Base-by-base conservation (phyloP, 1,140 invertebrate species). In the Geopemphigus sp. region DNA sequence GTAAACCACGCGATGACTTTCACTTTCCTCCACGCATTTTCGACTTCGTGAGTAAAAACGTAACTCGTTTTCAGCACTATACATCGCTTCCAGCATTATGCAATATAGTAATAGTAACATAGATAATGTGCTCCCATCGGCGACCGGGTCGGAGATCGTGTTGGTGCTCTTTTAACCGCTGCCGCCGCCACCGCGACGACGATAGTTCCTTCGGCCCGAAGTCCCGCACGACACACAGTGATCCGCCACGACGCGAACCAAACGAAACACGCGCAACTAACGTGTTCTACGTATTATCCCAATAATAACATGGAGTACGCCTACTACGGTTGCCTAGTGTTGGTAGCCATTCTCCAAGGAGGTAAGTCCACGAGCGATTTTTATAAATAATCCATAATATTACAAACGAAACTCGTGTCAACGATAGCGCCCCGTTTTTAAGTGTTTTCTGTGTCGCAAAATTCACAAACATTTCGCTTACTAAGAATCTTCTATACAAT, bases 21-120 rank as follows among this genome's bases (percentile, higher is more conserved):
- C 66, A 70, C 66, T 70, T 70, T 70, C 47, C 22, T 50, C 1
- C 47, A 45, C 45, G 22, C 50, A 53, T 70, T 53, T 53, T 8
- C 22, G 63, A 64, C 45, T 70, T 70, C 66, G 66, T 70, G 66
- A 50, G 66, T 12, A 70, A 70, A 39, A 70, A 53, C 66, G 47
- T 26, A 70, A 70, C 64, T 47, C 32, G 64, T 68, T 68, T 22
- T 47, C n/a, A 22, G 39, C n/a, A 39, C 8, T n/a, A n/a, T n/a
- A n/a, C n/a, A n/a, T n/a, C n/a, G n/a, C n/a, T n/a, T n/a, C 11
- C 39, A 6, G 14, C n/a, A 47, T 68, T 68, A 47, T 47, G 64
- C 64, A 68, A 68, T 64, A 11, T 39, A 39, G 32, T 39, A 39
- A n/a, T n/a, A n/a, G n/a, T n/a, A n/a, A n/a, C 11, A 32, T 5